Evolutionary conservation across 2,888 invertebrate genomes (phyloP).

Genomic region (Agrotis puta): DNA sequence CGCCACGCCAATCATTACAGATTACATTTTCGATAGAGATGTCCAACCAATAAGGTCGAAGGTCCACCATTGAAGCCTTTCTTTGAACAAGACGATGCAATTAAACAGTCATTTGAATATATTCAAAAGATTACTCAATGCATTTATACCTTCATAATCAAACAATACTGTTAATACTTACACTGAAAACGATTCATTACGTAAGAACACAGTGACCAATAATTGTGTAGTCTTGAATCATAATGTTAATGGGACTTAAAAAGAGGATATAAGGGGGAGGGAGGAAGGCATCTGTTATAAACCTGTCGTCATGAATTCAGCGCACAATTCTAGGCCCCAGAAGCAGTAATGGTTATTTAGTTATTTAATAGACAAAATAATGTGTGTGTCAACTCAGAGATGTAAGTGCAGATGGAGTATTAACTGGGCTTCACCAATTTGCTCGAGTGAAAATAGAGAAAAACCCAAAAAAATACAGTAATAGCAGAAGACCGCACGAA

Average conservation of each 20-base stretch:
- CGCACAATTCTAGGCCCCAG: too few relatives aligned
- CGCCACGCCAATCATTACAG: conserved; percentile 10
- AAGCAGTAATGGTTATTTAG: too few relatives aligned
- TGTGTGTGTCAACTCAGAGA: too few relatives aligned
- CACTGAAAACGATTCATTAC: conserved; percentile 48
- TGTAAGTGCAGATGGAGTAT: too few relatives aligned
- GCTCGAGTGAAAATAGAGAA: too few relatives aligned
- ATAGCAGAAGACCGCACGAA: too few relatives aligned
- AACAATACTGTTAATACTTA: conserved; percentile 62
- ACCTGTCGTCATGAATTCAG: too few relatives aligned
- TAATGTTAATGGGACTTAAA: not conserved
- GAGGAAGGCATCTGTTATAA: too few relatives aligned
- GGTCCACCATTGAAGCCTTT: conserved; percentile 49
- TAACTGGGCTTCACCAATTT: too few relatives aligned
- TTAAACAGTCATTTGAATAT: conserved; percentile 63
- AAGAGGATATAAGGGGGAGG: too few relatives aligned
- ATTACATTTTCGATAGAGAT: conserved; percentile 33
- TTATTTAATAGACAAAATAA: too few relatives aligned
- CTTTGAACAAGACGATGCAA: conserved; percentile 49
- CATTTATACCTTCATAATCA: conserved; percentile 33
- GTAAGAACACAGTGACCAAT: conserved; percentile 35
- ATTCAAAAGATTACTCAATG: conserved; percentile 59
- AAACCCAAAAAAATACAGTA: too few relatives aligned
- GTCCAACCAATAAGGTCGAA: conserved; percentile 42
- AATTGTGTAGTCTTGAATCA: not conserved